Percentiles rank a stretch among this genome's conserved stretches.
Evolutionary conservation across 2,113 vertebrate genomes (phyloP).

Genomic region (Emydura subglobosa): DNA sequence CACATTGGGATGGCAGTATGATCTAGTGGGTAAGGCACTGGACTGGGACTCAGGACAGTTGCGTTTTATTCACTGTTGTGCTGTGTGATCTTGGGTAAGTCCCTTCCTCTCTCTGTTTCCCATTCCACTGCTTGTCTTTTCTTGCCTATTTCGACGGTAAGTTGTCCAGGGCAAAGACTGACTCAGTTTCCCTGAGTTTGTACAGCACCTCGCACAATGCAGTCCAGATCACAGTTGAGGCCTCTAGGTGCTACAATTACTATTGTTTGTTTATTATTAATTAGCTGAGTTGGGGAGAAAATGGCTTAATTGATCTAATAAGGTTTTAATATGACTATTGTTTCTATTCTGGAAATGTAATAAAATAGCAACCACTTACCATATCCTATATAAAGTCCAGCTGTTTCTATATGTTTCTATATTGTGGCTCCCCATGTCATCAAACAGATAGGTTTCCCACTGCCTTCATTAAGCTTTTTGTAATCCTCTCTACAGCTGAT

Average conservation of each 20-base stretch:
- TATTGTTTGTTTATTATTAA: background rate
- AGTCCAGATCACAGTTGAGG: background rate
- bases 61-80: background rate
- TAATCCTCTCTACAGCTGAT: conserved; percentile 7
- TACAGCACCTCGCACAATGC: background rate
- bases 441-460: conserved; percentile 28
- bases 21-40: background rate
- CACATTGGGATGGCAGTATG: background rate
- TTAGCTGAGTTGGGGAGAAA: background rate
- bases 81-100: background rate
- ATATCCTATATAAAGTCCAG: background rate
- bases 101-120: background rate
- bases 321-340: conserved; percentile 22
- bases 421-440: conserved; percentile 10
- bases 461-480: conserved; percentile 15
- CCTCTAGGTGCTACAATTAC: background rate
- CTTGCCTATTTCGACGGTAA: background rate
- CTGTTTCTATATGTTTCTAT: background rate
- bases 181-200: background rate
- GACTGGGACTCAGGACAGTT: background rate
- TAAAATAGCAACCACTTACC: background rate
- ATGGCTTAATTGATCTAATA: background rate
- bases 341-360: conserved; percentile 10
- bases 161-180: background rate
- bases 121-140: background rate